These are phyloP conservation scores for Papilio demoleus DNA, from an alignment of 2,888 invertebrate genomes.

Conservation along the genomic window DNA sequence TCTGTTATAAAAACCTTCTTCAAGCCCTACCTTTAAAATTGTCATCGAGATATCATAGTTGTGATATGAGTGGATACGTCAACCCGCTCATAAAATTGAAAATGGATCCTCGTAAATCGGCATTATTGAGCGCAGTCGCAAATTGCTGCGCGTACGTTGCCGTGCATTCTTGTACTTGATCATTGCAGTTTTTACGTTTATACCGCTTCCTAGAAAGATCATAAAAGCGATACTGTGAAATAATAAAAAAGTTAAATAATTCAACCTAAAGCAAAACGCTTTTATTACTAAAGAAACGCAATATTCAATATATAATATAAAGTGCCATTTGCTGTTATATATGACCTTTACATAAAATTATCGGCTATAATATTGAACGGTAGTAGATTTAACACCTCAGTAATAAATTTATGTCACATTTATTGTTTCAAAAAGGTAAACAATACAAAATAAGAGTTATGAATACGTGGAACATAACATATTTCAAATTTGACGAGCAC, in stretches of 20 bases:
- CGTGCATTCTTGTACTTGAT: slow-evolving; percentile 67
- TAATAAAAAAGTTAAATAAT: slow-evolving; percentile 45
- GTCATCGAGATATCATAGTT: slow-evolving; percentile 55
- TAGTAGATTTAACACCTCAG: slow-evolving; percentile 37
- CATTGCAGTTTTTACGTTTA: slow-evolving; percentile 50
- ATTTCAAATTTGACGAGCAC: slow-evolving; percentile 53
- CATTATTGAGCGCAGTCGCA: slow-evolving; percentile 69
- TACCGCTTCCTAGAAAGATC: slow-evolving; percentile 51
- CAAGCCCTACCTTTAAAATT: slow-evolving; percentile 44
- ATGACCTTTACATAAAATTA: slow-evolving; percentile 15
- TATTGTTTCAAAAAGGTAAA: slow-evolving; percentile 53
- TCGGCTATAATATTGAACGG: slow-evolving; percentile 6
- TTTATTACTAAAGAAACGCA: not conserved
- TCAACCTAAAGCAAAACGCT: not conserved
- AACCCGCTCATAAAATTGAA: slow-evolving; percentile 72
- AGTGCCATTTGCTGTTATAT: not conserved
- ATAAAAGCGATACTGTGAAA: slow-evolving; percentile 51
- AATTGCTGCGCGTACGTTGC: slow-evolving; percentile 70
- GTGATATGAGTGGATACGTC: slow-evolving; percentile 63
- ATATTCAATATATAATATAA: not conserved
- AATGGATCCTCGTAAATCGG: slow-evolving; percentile 75
- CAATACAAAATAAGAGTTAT: slow-evolving; percentile 44
- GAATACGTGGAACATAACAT: slow-evolving; percentile 47
- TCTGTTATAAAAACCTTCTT: slow-evolving; percentile 47
- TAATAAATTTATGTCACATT: slow-evolving; percentile 39